A percentile compares a stretch with the other conserved stretches of the same genome.
phyloP scores from a whole-genome alignment of 2,113 vertebrate genomes.

The Paradisaea rubra region DNA sequence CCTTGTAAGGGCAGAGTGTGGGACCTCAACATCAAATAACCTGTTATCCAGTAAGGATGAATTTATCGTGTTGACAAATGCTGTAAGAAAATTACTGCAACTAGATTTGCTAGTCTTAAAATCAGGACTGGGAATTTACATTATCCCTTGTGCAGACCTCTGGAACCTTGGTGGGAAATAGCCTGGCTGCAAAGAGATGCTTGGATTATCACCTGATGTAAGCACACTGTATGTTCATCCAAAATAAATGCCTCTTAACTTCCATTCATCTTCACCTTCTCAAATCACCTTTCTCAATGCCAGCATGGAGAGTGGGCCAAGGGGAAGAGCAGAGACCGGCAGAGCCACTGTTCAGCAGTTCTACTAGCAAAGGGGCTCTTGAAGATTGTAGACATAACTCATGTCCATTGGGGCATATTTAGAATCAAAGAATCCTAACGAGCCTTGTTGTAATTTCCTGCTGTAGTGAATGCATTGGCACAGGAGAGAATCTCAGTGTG shows the following conservation, averaged over 20 bases:
- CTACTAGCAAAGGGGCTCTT: neutral
- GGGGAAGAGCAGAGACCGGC: neutral
- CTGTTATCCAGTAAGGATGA: neutral
- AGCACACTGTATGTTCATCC: neutral
- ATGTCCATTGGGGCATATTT: fast-evolving
- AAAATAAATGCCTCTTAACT: neutral
- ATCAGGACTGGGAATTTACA: neutral
- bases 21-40: neutral
- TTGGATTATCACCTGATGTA: neutral
- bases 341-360: neutral
- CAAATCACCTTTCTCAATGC: neutral
- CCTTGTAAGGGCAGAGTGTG: neutral
- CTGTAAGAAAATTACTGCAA: neutral
- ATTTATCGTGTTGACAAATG: neutral
- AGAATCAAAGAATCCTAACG: fast-evolving
- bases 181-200: neutral
- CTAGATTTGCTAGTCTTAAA: neutral
- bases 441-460: neutral
- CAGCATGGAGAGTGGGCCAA: neutral
- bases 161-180: neutral
- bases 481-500: neutral
- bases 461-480: neutral
- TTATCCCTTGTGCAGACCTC: neutral
- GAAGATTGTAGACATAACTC: neutral
- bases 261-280: neutral